Evolutionary conservation across 2,888 invertebrate genomes (phyloP).

Genomic region (Metopia argyrocephala): DNA sequence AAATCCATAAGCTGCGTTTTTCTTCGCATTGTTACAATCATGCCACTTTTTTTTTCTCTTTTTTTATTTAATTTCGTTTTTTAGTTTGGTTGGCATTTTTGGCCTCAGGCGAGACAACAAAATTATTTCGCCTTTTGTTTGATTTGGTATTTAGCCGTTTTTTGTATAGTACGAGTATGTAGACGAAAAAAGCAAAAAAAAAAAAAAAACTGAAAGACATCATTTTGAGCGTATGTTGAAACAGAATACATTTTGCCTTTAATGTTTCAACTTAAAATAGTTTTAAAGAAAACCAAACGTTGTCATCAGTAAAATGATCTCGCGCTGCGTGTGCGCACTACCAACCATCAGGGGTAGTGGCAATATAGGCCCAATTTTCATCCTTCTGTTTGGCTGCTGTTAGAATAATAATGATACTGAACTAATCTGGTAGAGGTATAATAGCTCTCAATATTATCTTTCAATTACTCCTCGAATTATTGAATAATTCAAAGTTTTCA

Average conservation of each 20-base stretch:
- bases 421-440: too few relatives aligned
- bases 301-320: slow-evolving; percentile 57
- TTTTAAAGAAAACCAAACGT: background rate
- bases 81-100: slow-evolving; percentile 75
- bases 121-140: slow-evolving; percentile 73
- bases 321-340: slow-evolving; percentile 67
- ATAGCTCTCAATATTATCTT: too few relatives aligned
- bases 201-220: too few relatives aligned
- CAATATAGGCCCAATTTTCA: slow-evolving; percentile 62
- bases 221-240: background rate
- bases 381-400: slow-evolving; percentile 65
- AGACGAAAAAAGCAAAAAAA: slow-evolving; percentile 32
- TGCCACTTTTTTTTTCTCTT: slow-evolving; percentile 41
- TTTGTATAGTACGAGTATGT: too few relatives aligned
- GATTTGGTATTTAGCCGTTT: slow-evolving; percentile 66
- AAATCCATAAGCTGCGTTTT: slow-evolving; percentile 41
- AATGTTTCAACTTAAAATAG: background rate
- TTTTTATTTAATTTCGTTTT: slow-evolving; percentile 59
- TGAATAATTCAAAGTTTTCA: too few relatives aligned
- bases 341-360: slow-evolving; percentile 64
- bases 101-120: slow-evolving; percentile 77
- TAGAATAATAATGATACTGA: slow-evolving; percentile 39
- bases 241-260: background rate
- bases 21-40: slow-evolving; percentile 51
- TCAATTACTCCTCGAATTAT: too few relatives aligned